Conservation (phyloP, 1,140 invertebrate genomes). For the Macrocentrus cingulum region DNA sequence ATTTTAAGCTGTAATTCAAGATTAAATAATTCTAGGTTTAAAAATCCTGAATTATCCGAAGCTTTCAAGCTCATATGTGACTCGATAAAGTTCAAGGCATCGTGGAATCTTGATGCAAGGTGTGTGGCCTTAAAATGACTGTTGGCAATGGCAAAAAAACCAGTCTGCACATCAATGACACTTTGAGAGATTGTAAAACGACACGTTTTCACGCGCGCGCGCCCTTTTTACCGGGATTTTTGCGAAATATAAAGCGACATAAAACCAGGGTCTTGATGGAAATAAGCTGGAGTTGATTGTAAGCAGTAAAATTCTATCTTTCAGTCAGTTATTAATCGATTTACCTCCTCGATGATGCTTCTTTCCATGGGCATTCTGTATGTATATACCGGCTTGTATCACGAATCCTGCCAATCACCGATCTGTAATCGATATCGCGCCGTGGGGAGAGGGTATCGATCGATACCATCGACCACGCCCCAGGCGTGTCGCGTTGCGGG, state of each 20-base stretch:
- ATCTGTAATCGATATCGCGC: constrained; percentile 53
- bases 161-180: constrained; percentile 20
- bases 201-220: background rate
- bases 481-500: constrained; percentile 56
- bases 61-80: no score
- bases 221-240: background rate
- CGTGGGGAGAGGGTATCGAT: constrained; percentile 43
- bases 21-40: no score
- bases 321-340: no score
- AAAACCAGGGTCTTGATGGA: no score
- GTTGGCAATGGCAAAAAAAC: background rate
- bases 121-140: constrained; percentile 21
- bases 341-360: no score
- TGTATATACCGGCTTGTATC: constrained; percentile 35
- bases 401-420: constrained; percentile 57
- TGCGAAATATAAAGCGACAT: background rate
- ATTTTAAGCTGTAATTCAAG: no score
- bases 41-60: no score
- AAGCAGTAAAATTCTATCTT: no score
- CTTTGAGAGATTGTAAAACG: constrained; percentile 22
- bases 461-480: constrained; percentile 55
- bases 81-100: no score
- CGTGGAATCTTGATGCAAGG: constrained; percentile 11
- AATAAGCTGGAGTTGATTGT: no score
- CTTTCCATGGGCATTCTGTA: background rate